Percentiles rank a stretch among this genome's conserved stretches.
These are phyloP conservation scores for Brachionus koreanus DNA, from an alignment of 1,140 invertebrate species.

Conservation along the genomic window DNA sequence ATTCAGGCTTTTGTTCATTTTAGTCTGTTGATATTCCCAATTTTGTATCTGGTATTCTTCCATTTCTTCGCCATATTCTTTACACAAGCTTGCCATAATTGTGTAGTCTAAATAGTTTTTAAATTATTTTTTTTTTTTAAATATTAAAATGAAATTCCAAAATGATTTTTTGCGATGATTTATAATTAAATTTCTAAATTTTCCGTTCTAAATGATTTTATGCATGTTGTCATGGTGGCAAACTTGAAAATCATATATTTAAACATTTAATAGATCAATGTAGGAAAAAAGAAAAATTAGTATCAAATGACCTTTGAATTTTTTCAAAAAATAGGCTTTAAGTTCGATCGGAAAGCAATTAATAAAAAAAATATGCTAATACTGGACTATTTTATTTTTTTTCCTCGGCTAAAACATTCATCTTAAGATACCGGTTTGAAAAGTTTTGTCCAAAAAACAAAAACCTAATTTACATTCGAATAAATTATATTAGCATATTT, in stretches of 20 bases:
- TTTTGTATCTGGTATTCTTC: constrained; percentile 1
- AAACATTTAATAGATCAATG: neutral
- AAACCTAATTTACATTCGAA: neutral
- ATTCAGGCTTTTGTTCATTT: constrained; percentile 30
- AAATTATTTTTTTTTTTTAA: neutral
- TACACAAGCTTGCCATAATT: neutral
- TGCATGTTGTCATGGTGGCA: neutral
- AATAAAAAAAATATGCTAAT: neutral
- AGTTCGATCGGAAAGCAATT: neutral
- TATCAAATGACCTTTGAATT: neutral
- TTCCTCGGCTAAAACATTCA: neutral
- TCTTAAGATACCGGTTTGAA: neutral
- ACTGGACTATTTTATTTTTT: neutral
- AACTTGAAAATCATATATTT: neutral
- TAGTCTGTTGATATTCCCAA: constrained; percentile 8
- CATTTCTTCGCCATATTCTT: neutral
- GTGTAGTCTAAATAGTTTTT: neutral
- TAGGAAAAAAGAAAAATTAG: neutral
- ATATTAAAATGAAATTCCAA: neutral
- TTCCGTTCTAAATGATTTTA: neutral
- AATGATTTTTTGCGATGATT: constrained; percentile 1
- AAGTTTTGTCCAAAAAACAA: neutral
- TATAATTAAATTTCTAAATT: neutral
- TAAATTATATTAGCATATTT: neutral
- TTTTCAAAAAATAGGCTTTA: neutral